Evolutionary conservation across 2,888 invertebrate species (phyloP).

Genomic region (Nemotelus nigrinus): DNA sequence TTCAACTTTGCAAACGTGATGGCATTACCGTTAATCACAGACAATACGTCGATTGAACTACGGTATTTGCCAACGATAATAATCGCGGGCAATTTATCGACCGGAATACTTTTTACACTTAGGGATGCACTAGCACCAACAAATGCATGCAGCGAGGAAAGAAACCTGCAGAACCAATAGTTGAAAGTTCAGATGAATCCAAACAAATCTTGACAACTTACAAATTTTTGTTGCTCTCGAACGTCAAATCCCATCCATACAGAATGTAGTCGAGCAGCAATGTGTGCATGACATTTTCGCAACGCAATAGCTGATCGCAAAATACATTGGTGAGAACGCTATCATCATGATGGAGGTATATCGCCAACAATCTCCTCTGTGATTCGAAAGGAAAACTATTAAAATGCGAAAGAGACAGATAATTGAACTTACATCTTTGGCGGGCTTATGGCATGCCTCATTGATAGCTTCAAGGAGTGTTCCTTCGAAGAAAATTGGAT

Average conservation of each 20-base stretch:
- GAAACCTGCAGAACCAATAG: slow-evolving; percentile 69
- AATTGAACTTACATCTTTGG: slow-evolving; percentile 78
- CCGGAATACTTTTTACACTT: slow-evolving; percentile 85
- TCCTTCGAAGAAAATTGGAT: slow-evolving; percentile 92
- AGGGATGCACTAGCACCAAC: slow-evolving; percentile 85
- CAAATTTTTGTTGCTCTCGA: slow-evolving; percentile 85
- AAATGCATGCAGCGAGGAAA: slow-evolving; percentile 78
- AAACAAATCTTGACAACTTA: slow-evolving; percentile 59
- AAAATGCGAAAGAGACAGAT: slow-evolving; percentile 6
- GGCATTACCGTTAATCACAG: slow-evolving; percentile 82
- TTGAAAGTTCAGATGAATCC: background rate
- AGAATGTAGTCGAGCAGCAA: slow-evolving; percentile 90
- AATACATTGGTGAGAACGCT: slow-evolving; percentile 97
- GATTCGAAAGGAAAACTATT: slow-evolving; percentile 52
- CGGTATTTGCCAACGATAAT: slow-evolving; percentile 89
- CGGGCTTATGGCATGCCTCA: slow-evolving; percentile 88
- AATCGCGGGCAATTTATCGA: slow-evolving; percentile 88
- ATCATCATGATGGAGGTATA: slow-evolving; percentile 96
- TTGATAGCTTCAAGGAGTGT: slow-evolving; percentile 90
- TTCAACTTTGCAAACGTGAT: background rate
- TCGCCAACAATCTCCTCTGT: slow-evolving; percentile 90
- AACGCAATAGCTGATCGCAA: slow-evolving; percentile 92
- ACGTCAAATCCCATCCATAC: slow-evolving; percentile 98
- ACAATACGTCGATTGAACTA: slow-evolving; percentile 89
- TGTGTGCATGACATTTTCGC: slow-evolving; percentile 89